Percentiles rank a stretch among this genome's conserved stretches.
These are phyloP conservation scores for Agrotis ipsilon DNA, from an alignment of 2,888 invertebrate genomes.

Conservation along the genomic window DNA sequence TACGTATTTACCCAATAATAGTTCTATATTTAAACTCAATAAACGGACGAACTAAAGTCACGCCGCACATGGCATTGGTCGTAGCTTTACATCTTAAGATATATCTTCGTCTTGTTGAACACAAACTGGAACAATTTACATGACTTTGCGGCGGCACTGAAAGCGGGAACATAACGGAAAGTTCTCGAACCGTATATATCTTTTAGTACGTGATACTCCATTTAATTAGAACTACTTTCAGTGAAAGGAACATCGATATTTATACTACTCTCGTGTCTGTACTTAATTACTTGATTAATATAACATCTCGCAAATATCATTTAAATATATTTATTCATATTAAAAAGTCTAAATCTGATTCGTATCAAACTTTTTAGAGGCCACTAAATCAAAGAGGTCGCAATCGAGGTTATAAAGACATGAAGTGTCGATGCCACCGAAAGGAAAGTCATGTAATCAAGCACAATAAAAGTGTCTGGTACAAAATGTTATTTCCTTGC, in stretches of 20 bases:
- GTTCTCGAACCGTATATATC: slow-evolving; percentile 50
- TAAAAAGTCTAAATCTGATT: slow-evolving; percentile 6
- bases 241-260: slow-evolving; percentile 32
- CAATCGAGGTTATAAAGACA: slow-evolving; percentile 34
- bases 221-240: slow-evolving; percentile 58
- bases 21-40: slow-evolving; percentile 14
- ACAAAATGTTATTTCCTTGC: slow-evolving; percentile 67
- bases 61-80: slow-evolving; percentile 15
- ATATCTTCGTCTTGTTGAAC: slow-evolving; percentile 40
- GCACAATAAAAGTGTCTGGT: slow-evolving; percentile 65
- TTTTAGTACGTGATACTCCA: slow-evolving; percentile 30
- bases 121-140: slow-evolving; percentile 68
- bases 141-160: slow-evolving; percentile 57
- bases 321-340: too few species aligned
- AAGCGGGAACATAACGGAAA: slow-evolving; percentile 65
- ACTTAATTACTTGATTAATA: slow-evolving; percentile 50
- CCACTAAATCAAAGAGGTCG: slow-evolving; percentile 41
- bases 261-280: slow-evolving; percentile 31
- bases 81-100: slow-evolving; percentile 16
- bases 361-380: not conserved
- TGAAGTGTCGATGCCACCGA: slow-evolving; percentile 35
- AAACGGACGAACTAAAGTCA: slow-evolving; percentile 16
- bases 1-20: not conserved
- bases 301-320: slow-evolving; percentile 31
- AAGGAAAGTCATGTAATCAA: slow-evolving; percentile 58